Conservation (phyloP, 2,888 invertebrate species). For the Odontocerum albicorne region DNA sequence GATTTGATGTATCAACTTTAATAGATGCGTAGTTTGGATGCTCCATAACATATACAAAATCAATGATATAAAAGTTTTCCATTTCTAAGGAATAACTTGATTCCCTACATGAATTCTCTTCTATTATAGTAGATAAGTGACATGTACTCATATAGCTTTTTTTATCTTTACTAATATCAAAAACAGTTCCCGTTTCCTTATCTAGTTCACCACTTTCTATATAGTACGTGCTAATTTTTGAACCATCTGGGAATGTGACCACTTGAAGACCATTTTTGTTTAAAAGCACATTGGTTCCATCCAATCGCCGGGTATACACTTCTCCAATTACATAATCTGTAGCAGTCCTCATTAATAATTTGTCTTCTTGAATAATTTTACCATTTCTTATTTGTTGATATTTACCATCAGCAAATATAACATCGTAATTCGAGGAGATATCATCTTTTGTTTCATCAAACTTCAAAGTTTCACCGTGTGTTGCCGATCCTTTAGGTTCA, state of each 20-base stretch:
- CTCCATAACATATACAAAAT: constrained; percentile 47
- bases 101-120: neutral
- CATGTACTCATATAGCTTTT: no score
- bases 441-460: neutral
- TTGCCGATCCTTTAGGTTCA: no score
- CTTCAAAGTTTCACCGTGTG: neutral
- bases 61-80: constrained; percentile 41
- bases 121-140: neutral
- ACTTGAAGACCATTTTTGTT: constrained; percentile 50
- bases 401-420: constrained; percentile 39
- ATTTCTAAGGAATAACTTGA: constrained; percentile 35
- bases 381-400: constrained; percentile 46
- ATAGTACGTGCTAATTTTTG: constrained; percentile 47
- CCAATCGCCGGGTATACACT: constrained; percentile 51
- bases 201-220: constrained; percentile 48
- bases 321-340: constrained; percentile 51
- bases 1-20: constrained; percentile 47
- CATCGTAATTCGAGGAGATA: neutral
- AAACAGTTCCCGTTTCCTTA: no score
- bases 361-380: constrained; percentile 42
- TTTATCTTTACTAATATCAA: no score
- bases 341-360: constrained; percentile 48
- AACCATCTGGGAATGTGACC: constrained; percentile 50
- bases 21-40: constrained; percentile 58
- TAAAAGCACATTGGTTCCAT: constrained; percentile 48